These are phyloP conservation scores for Trichonephila inaurata DNA, from an alignment of 1,140 invertebrate genomes.

Conservation along the genomic window DNA sequence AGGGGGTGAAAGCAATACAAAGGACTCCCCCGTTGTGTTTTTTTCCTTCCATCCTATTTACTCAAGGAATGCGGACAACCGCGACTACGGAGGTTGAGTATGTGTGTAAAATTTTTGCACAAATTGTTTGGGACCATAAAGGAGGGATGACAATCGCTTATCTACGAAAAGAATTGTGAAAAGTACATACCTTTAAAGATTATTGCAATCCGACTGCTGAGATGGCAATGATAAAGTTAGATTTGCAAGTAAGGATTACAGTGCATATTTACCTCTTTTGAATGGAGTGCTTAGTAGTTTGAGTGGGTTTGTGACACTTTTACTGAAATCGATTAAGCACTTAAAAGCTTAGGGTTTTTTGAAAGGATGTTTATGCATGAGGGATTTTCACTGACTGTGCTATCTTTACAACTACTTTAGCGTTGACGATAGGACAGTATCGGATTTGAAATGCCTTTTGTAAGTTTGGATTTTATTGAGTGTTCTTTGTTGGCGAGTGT, in stretches of 20 bases:
- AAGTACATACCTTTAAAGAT: neutral
- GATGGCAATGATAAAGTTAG: neutral
- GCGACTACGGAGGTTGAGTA: neutral
- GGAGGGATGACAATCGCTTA: neutral
- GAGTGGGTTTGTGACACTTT: neutral
- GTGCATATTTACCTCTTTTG: neutral
- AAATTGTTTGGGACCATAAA: neutral
- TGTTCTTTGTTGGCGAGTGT: no score
- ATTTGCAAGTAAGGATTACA: neutral
- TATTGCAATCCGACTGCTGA: neutral
- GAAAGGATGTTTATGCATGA: no score
- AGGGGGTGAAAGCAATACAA: neutral
- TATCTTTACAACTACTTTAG: no score
- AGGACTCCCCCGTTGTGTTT: neutral
- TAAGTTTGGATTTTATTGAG: no score
- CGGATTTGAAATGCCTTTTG: no score
- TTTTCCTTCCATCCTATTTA: conserved; percentile 36
- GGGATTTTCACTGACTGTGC: no score
- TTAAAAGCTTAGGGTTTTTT: neutral
- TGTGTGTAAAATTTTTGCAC: neutral
- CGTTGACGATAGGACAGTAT: no score
- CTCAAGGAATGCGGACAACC: neutral
- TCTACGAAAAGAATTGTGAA: neutral
- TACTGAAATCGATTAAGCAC: neutral
- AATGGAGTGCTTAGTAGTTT: neutral